Evolutionary conservation across 1,140 invertebrate genomes (phyloP).

Genomic region (Hyposmocoma kahamanoa): DNA sequence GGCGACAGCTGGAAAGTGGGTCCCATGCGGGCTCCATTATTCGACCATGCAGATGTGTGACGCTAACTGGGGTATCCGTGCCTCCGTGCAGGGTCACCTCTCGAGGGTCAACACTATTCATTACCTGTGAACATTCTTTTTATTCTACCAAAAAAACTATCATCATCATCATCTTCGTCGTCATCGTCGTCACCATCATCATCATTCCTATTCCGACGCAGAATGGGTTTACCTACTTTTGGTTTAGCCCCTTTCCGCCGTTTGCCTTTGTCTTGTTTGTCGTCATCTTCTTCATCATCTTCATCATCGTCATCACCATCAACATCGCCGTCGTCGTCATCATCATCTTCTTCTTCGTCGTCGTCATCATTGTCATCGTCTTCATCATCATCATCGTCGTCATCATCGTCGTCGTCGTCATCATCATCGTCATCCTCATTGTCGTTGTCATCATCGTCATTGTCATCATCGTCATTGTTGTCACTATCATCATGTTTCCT

Average conservation of each 20-base stretch:
- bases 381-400: constrained; percentile 66
- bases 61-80: constrained; percentile 41
- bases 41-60: constrained; percentile 71
- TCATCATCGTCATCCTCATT: constrained; percentile 63
- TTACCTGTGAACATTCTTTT: constrained; percentile 71
- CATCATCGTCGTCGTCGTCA: constrained; percentile 53
- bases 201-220: constrained; percentile 45
- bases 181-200: constrained; percentile 45
- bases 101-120: constrained; percentile 54
- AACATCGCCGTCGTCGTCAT: constrained; percentile 65
- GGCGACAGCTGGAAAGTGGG: constrained; percentile 63
- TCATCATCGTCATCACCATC: no score
- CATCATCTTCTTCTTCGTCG: constrained; percentile 71
- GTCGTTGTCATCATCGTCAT: constrained; percentile 68
- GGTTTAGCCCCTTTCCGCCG: constrained; percentile 14
- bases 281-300: constrained; percentile 42
- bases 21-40: constrained; percentile 56
- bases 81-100: constrained; percentile 57
- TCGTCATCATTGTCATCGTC: constrained; percentile 73
- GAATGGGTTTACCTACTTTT: constrained; percentile 32
- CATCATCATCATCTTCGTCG: constrained; percentile 69
- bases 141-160: constrained; percentile 69
- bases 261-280: constrained; percentile 44
- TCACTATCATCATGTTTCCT: constrained; percentile 67
- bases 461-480: constrained; percentile 67